Base-by-base conservation (phyloP, 2,888 invertebrate genomes). In the Metalampra italica region DNA sequence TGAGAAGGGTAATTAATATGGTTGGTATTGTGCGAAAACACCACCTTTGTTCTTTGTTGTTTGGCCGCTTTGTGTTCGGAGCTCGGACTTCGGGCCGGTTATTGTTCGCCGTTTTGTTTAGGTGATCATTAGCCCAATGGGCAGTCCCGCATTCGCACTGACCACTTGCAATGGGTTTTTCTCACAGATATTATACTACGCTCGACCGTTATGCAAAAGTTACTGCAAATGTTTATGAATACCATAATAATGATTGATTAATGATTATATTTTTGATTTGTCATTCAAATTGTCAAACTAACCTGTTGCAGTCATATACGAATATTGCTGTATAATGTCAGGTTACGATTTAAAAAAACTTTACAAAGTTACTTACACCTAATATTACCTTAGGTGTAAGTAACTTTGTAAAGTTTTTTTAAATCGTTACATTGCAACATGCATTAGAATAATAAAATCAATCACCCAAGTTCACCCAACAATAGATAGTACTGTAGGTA, bases 1-100 rank as follows among this genome's bases (percentile, higher is more conserved):
- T 70, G 68, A 78, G 73, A 68, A 78, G 81, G 85, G 87, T 88
- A 88, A 89, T 89, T 88, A 89, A 88, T 89, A 86, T 75, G 72
- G 75, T 64, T 59, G 58, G 75, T 64, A 83, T 89, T 88, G 84
- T 88, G 85, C 82, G 63, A 82, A 83, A 79, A 75, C 71, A 67
- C 55, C 62, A 58, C 61, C 71, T 76, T 86, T 87, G 88, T 89
- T 77, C 84, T 68, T 68, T 63, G 58, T 64, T 73, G 71, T 78
- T 75, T 75, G 64, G 60, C 60, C 56, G 67, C 68, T 73, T 83
- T 86, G 79, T 82, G 60, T 63, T 60, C 61, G 64, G 64, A 63
- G 60, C 63, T 60, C 61, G 64, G 64, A 63, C 64, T 65, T 68
- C 65, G 69, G 64, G 69, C 56, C 59, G 62, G 69, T 69, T 75